Percentiles rank a stretch among this genome's conserved stretches.
Conservation (phyloP, 1,140 invertebrate species). For the Drosophila murphyi region DNA sequence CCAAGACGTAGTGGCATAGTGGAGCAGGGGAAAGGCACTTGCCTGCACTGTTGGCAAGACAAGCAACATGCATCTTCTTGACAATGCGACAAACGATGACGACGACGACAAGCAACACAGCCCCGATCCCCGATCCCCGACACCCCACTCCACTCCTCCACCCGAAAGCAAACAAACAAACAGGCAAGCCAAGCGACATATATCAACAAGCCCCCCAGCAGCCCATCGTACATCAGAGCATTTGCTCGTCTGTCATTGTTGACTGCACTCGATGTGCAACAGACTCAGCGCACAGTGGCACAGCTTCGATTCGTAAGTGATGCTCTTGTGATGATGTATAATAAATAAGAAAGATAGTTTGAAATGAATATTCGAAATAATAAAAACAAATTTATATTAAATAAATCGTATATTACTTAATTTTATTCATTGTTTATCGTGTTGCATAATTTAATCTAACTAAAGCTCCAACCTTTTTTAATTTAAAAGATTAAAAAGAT, state of each 20-base stretch:
- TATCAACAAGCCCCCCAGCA: slow-evolving; percentile 66
- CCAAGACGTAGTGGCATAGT: slow-evolving; percentile 2
- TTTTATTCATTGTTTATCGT: too few species aligned
- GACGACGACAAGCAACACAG: slow-evolving; percentile 74
- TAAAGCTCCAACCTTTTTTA: too few species aligned
- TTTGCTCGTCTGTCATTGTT: slow-evolving; percentile 82
- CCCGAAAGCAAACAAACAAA: slow-evolving; percentile 56
- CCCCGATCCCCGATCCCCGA: slow-evolving; percentile 12
- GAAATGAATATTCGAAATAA: too few species aligned
- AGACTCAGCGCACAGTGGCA: slow-evolving; percentile 53
- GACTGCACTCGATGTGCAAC: slow-evolving; percentile 72
- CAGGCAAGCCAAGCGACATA: slow-evolving; percentile 76
- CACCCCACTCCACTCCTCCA: slow-evolving; percentile 8
- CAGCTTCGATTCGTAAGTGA: not conserved
- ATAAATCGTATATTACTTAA: too few species aligned
- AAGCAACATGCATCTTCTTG: slow-evolving; percentile 83
- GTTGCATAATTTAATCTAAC: too few species aligned
- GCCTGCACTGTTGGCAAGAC: slow-evolving; percentile 69
- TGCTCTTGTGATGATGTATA: not conserved
- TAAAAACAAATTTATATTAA: too few species aligned
- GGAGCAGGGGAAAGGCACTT: not conserved
- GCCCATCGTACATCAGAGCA: slow-evolving; percentile 68
- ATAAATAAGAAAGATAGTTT: not conserved
- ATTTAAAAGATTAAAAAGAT: too few species aligned
- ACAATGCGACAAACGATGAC: slow-evolving; percentile 81